Evolutionary conservation across 2,797 vertebrate genomes (phyloP).

Genomic region (Synanceia verrucosa): DNA sequence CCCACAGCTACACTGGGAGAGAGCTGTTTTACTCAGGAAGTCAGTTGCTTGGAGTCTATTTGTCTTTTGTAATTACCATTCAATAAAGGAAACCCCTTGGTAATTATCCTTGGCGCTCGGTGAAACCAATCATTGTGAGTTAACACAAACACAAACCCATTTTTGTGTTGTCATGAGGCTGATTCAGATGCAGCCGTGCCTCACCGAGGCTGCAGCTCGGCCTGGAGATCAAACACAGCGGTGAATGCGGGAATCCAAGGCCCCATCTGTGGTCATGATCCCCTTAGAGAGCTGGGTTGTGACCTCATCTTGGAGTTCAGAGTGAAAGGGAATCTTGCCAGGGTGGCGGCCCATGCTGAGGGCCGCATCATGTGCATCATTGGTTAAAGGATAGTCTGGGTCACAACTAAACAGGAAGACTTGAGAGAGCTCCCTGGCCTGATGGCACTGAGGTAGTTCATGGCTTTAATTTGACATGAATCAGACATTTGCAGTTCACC

Average conservation of each 20-base stretch:
- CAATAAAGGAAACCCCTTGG: slow-evolving; percentile 74
- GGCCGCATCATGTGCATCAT: slow-evolving; percentile 54
- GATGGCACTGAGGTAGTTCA: slow-evolving; percentile 13
- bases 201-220: background rate
- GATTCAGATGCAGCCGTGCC: slow-evolving; percentile 27
- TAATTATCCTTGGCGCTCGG: slow-evolving; percentile 66
- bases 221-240: slow-evolving; percentile 44
- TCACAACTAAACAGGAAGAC: slow-evolving; percentile 32
- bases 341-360: slow-evolving; percentile 24
- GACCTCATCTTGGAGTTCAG: slow-evolving; percentile 55
- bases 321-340: slow-evolving; percentile 32
- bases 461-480: slow-evolving; percentile 47
- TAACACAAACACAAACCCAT: slow-evolving; percentile 65
- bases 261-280: slow-evolving; percentile 60
- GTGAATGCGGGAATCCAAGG: background rate
- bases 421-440: background rate
- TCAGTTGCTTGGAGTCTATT: slow-evolving; percentile 73
- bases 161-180: slow-evolving; percentile 23
- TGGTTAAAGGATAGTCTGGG: slow-evolving; percentile 41
- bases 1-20: slow-evolving; percentile 60
- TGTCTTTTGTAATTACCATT: slow-evolving; percentile 79
- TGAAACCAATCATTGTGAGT: slow-evolving; percentile 69
- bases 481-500: slow-evolving; percentile 27
- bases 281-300: slow-evolving; percentile 32
- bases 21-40: slow-evolving; percentile 68